These are phyloP conservation scores for Heliconius congener DNA, from an alignment of 1,140 invertebrate genomes.

Conservation along the genomic window DNA sequence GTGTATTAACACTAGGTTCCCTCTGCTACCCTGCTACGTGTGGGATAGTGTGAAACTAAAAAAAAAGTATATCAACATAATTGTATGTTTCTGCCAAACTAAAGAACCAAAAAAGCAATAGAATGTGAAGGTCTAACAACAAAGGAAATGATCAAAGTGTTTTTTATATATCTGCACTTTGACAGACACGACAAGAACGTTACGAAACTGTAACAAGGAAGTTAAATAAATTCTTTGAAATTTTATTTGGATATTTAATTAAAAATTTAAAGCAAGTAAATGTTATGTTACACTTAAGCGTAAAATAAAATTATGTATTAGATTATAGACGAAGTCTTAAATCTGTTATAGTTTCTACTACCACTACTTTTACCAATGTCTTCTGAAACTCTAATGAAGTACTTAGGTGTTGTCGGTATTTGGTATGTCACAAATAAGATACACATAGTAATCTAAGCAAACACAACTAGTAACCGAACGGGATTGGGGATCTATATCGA, in stretches of 20 bases:
- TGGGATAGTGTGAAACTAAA: no score
- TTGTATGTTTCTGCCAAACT: slow-evolving; percentile 5
- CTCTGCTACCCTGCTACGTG: no score
- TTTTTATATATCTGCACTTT: slow-evolving; percentile 20
- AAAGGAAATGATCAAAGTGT: slow-evolving; percentile 27
- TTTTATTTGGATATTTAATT: background rate
- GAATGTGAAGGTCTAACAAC: slow-evolving; percentile 37
- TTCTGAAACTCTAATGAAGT: background rate
- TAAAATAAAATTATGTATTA: no score
- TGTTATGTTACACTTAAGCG: background rate
- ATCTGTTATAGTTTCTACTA: background rate
- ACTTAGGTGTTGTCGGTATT: background rate
- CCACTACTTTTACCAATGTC: background rate
- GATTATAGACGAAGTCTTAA: no score
- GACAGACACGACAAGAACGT: slow-evolving; percentile 14
- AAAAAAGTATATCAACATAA: no score
- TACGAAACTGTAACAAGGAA: slow-evolving; percentile 23
- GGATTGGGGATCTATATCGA: no score
- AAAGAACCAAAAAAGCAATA: slow-evolving; percentile 2
- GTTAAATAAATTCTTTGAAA: slow-evolving; percentile 19
- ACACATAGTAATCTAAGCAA: background rate
- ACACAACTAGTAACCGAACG: no score
- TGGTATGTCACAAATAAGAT: background rate
- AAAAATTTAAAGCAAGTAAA: background rate
- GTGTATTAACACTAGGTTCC: no score